These are phyloP conservation scores for Ectropis crepuscularia DNA, from an alignment of 2,888 invertebrate genomes.

Conservation along the genomic window DNA sequence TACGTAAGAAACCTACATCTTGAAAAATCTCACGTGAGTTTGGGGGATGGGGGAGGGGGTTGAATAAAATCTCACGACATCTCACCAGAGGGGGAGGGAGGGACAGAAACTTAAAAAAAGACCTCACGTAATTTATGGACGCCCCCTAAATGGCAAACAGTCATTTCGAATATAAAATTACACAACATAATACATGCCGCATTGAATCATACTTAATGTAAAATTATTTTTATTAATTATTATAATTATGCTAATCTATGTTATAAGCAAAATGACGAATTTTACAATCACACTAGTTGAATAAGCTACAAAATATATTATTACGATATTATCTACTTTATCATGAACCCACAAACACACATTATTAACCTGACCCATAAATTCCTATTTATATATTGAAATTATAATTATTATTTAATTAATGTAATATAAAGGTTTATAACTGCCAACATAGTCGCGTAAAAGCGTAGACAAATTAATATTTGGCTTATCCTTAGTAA, in stretches of 20 bases:
- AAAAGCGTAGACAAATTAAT: slow-evolving; percentile 7
- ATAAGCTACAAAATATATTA: slow-evolving; percentile 22
- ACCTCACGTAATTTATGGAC: too few relatives aligned
- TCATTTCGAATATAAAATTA: not conserved
- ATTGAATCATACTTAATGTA: not conserved
- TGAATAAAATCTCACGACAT: too few relatives aligned
- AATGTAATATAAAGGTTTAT: slow-evolving; percentile 6
- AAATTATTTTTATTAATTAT: slow-evolving; percentile 5
- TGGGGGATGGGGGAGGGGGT: too few relatives aligned
- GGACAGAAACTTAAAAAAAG: too few relatives aligned
- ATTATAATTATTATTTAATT: slow-evolving; percentile 12
- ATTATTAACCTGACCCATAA: slow-evolving; percentile 14
- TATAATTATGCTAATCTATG: slow-evolving; percentile 32
- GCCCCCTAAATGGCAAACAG: too few relatives aligned
- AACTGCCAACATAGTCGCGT: slow-evolving; percentile 13
- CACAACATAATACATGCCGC: not conserved
- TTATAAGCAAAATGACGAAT: slow-evolving; percentile 65
- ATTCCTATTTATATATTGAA: slow-evolving; percentile 21
- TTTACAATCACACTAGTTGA: slow-evolving; percentile 57
- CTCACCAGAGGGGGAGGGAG: too few relatives aligned
- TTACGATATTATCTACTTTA: slow-evolving; percentile 2
- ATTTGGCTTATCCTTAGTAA: slow-evolving; percentile 11
- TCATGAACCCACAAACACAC: not conserved
- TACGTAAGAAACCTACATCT: too few relatives aligned
- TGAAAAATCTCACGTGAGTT: too few relatives aligned